Evolutionary conservation across 2,113 vertebrate genomes (phyloP), one percentile per base, ranked within the genome.

Genomic region (Chionis minor): DNA sequence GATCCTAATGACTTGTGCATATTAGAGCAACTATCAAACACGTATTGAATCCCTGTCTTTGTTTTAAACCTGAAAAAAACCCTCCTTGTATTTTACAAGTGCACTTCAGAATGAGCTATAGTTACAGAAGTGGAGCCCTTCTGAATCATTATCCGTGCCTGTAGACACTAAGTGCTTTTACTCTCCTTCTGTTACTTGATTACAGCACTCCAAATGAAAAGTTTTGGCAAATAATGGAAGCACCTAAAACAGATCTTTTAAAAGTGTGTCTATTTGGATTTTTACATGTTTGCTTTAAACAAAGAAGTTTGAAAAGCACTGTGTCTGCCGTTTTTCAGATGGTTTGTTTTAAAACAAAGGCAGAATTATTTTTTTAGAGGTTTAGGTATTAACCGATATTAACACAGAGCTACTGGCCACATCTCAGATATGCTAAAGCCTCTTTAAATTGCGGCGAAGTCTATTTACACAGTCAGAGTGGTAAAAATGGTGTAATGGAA

Each of bases 31-130:
- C 97, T 73, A 88, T 96, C 89, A 87, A 92, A 95, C 95, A 96
- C 90, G 61, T 94, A 96, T 92, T 97, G 90, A 98, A 98, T 94
- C 89, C 49, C 93, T 95, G 97, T 96, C 97, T 97, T 97, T 98
- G 97, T 97, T 97, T 97, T 96, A 92, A 97, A 96, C 89, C 72
- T 70, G 91, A 95, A 96, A 95, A 95, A 73, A 73, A 73, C 30
- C 0, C 56, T 92, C 77, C 93, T 86, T 85, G 12, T 54, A n/a
- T 95, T 91, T 94, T 86, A 82, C 83, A 93, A 97, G 88, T 94
- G 81, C 77, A 90, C 93, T 87, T 96, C 75, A 90, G 59, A 70
- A 80, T 5, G 7, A 81, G 30, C 79, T 90, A 56, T 24, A 82
- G 23, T 94, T 80, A 44, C 47, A 89, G 91, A 94, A 96, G 87